Percentiles rank a stretch among this genome's conserved stretches.
phyloP scores from a whole-genome alignment of 1,140 invertebrate genomes.

The Atta colombica region DNA sequence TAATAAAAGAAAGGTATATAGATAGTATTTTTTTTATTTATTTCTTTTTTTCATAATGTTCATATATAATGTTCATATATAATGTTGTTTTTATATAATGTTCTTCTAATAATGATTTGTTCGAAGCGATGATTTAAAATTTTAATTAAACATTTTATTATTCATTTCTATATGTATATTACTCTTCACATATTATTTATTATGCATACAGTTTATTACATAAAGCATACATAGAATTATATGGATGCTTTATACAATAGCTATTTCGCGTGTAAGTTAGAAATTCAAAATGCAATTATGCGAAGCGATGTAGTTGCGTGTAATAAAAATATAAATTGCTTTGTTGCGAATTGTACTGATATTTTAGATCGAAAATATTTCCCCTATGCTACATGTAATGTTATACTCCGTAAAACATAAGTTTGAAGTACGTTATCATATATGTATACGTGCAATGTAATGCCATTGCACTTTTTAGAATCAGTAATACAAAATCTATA shows the following conservation, averaged over 20 bases:
- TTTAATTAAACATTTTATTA: background rate
- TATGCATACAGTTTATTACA: background rate
- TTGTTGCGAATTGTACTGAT: slow-evolving; percentile 5
- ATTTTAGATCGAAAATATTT: background rate
- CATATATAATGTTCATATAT: no score
- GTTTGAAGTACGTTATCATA: background rate
- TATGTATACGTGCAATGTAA: background rate
- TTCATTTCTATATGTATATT: background rate
- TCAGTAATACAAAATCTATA: background rate
- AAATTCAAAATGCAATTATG: background rate
- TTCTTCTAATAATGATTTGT: background rate
- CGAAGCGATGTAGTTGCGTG: background rate
- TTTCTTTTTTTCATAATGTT: background rate
- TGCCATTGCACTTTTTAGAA: background rate
- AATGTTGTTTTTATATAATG: background rate
- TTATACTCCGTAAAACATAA: background rate
- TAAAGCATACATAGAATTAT: no score
- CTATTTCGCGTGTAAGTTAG: background rate
- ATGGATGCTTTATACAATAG: background rate
- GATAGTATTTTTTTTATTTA: background rate
- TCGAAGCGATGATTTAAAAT: background rate
- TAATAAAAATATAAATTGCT: slow-evolving; percentile 25
- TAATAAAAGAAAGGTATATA: background rate
- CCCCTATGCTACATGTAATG: background rate
- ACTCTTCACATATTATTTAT: background rate